These are phyloP conservation scores for Monochamus saltuarius DNA, from an alignment of 1,140 invertebrate genomes.

Conservation along the genomic window DNA sequence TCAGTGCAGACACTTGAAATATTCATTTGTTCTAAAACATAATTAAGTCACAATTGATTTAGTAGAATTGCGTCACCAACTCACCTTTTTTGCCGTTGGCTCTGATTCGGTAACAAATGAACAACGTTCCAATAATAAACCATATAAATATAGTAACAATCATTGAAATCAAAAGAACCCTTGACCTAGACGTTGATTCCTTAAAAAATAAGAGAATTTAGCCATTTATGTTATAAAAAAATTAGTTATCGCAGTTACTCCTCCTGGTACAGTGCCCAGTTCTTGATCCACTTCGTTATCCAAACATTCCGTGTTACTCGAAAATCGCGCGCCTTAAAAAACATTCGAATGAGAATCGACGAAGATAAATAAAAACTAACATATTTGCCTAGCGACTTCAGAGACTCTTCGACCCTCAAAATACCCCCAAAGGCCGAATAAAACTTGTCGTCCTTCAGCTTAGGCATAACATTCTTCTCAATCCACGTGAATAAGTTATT, in stretches of 20 bases:
- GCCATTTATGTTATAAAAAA: no score
- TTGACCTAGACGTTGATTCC: constrained; percentile 4
- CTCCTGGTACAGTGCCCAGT: constrained; percentile 9
- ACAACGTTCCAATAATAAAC: constrained; percentile 44
- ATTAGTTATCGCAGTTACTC: not conserved
- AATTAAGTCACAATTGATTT: not conserved
- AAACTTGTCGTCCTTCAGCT: constrained; percentile 60
- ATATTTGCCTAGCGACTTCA: constrained; percentile 53
- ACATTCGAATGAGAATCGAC: no score
- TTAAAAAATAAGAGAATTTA: not conserved
- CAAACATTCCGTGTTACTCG: constrained; percentile 7
- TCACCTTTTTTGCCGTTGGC: not conserved
- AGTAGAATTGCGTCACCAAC: not conserved
- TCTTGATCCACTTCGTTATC: constrained; percentile 25
- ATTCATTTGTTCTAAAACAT: no score
- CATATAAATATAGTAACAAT: constrained; percentile 44
- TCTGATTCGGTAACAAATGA: constrained; percentile 45
- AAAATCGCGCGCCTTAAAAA: no score
- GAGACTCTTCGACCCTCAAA: constrained; percentile 57
- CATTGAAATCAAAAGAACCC: constrained; percentile 38
- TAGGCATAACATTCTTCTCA: constrained; percentile 56
- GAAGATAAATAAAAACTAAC: not conserved
- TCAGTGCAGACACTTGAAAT: not conserved
- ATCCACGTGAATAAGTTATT: constrained; percentile 60
- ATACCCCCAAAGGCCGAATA: constrained; percentile 63